Evolutionary conservation across 2,797 vertebrate genomes (phyloP).

Genomic region (Poecilia wingei): DNA sequence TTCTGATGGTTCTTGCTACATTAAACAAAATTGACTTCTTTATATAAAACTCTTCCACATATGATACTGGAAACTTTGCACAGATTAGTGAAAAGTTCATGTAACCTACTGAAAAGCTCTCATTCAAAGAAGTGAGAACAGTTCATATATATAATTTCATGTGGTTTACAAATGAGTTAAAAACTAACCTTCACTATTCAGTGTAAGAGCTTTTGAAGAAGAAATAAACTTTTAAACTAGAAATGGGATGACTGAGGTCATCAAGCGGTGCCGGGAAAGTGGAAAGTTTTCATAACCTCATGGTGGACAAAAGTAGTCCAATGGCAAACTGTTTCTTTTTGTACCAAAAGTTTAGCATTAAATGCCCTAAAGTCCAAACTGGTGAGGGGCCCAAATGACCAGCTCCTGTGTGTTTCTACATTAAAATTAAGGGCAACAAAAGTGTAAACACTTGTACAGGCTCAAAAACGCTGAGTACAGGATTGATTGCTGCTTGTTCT

Average conservation of each 20-base stretch:
- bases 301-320: neutral
- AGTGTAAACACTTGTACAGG: neutral
- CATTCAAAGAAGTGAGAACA: no score
- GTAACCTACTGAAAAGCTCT: no score
- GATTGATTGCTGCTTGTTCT: neutral
- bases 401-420: neutral
- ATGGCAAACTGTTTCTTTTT: neutral
- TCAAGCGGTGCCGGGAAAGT: neutral
- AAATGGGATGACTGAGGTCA: neutral
- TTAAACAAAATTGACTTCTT: no score
- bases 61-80: no score
- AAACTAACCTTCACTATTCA: neutral
- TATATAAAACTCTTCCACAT: no score
- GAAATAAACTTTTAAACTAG: neutral
- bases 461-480: neutral
- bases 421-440: neutral
- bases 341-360: neutral
- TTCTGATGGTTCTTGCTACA: neutral
- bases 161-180: neutral
- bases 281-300: neutral
- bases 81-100: no score
- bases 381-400: neutral
- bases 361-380: neutral
- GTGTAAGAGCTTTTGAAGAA: neutral
- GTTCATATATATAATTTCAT: neutral